Evolutionary conservation across 2,797 vertebrate genomes (phyloP).

Genomic region (Synanceia verrucosa): DNA sequence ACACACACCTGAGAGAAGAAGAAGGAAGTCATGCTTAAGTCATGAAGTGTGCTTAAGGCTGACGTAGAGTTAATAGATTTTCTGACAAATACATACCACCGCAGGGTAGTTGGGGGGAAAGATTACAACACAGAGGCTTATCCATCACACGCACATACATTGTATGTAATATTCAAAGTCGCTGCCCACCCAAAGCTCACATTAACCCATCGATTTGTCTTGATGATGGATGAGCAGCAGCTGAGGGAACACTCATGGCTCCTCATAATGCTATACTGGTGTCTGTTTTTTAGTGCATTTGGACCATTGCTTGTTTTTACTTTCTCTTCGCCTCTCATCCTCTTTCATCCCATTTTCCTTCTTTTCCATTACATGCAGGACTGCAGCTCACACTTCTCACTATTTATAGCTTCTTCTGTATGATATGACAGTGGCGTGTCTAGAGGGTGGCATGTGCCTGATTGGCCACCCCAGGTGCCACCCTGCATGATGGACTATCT

Average conservation of each 20-base stretch:
- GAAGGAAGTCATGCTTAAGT: slow-evolving; percentile 1
- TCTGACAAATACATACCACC: background rate
- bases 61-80: background rate
- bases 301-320: background rate
- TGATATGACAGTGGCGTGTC: too few relatives aligned
- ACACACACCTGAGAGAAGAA: background rate
- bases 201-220: slow-evolving; percentile 33
- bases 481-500: too few relatives aligned
- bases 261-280: slow-evolving; percentile 8
- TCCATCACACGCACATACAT: slow-evolving; percentile 20
- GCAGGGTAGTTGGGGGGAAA: background rate
- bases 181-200: slow-evolving; percentile 22
- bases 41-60: background rate
- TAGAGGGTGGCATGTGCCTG: too few relatives aligned
- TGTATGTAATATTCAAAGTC: slow-evolving; percentile 36
- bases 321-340: background rate
- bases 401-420: slow-evolving; percentile 10
- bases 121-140: slow-evolving; percentile 7
- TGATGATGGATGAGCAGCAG: slow-evolving; percentile 49
- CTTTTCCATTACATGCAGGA: background rate
- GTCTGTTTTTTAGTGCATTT: slow-evolving; percentile 36
- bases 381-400: background rate
- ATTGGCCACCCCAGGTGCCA: too few relatives aligned
- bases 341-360: background rate
- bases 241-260: slow-evolving; percentile 12